Evolutionary conservation across 2,888 invertebrate species (phyloP).

Genomic region (Parnassius mnemosyne): DNA sequence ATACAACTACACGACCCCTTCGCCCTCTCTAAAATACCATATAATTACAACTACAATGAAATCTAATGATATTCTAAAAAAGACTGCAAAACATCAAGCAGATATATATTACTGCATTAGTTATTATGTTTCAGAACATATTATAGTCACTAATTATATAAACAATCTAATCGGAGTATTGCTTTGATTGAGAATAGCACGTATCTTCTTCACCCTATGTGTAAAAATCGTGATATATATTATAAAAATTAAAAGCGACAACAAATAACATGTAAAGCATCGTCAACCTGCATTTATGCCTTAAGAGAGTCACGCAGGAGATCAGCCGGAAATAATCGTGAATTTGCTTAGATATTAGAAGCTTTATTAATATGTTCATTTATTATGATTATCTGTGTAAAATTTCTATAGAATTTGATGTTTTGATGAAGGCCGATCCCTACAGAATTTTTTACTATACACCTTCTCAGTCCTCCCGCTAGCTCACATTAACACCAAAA

Average conservation of each 20-base stretch:
- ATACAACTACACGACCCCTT: background rate
- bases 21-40: background rate
- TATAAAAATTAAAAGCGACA: conserved; percentile 27
- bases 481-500: background rate
- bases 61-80: conserved; percentile 3
- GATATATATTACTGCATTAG: conserved; percentile 42
- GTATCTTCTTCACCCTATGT: conserved; percentile 29
- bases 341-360: background rate
- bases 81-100: conserved; percentile 42
- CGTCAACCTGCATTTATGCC: conserved; percentile 28
- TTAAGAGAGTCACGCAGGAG: conserved; percentile 25
- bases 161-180: conserved; percentile 41
- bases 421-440: background rate
- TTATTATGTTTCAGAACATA: conserved; percentile 37
- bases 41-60: background rate
- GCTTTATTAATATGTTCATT: background rate
- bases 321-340: conserved; percentile 18
- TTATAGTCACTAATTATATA: conserved; percentile 36
- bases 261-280: conserved; percentile 33
- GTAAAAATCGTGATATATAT: conserved; percentile 33
- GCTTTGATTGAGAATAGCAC: conserved; percentile 49
- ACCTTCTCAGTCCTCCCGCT: background rate
- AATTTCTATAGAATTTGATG: background rate
- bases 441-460: background rate
- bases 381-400: background rate